Evolutionary conservation across 2,888 invertebrate genomes (phyloP).

Genomic region (Caenorhabditis sp.): DNA sequence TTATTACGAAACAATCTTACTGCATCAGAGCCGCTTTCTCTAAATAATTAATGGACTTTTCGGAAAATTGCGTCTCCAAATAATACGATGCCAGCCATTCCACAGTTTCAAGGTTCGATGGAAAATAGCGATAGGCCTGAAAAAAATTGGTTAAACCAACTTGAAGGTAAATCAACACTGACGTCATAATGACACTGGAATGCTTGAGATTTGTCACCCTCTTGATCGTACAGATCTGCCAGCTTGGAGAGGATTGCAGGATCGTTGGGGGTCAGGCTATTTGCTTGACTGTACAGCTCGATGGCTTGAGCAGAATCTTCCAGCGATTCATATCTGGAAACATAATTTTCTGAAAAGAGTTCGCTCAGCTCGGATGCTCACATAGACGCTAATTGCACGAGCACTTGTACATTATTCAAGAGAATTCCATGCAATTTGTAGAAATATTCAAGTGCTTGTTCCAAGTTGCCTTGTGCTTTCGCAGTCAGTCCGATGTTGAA

Average conservation of each 20-base stretch:
- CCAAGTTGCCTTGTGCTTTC: constrained; percentile 85
- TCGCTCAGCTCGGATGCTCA: too few relatives aligned
- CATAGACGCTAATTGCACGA: constrained; percentile 87
- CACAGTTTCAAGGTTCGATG: constrained; percentile 86
- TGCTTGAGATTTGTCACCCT: constrained; percentile 92
- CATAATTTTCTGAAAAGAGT: neutral
- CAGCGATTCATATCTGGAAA: constrained; percentile 83
- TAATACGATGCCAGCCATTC: constrained; percentile 92
- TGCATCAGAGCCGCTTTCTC: constrained; percentile 87
- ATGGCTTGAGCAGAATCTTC: constrained; percentile 82
- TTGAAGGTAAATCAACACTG: constrained; percentile 52
- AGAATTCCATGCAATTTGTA: constrained; percentile 86
- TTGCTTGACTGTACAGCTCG: constrained; percentile 82
- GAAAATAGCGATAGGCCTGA: constrained; percentile 85
- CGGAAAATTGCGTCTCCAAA: constrained; percentile 90
- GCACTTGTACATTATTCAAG: constrained; percentile 85
- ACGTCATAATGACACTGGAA: constrained; percentile 89
- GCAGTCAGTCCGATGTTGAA: constrained; percentile 83
- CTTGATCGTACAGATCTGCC: constrained; percentile 90
- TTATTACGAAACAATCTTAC: constrained; percentile 70
- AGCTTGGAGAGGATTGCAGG: constrained; percentile 90
- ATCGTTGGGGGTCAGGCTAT: constrained; percentile 90
- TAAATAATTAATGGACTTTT: constrained; percentile 89
- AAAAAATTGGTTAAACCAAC: constrained; percentile 54
- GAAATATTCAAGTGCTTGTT: constrained; percentile 87